phyloP scores from a whole-genome alignment of 2,113 vertebrate genomes.

The Myocastor coypus region DNA sequence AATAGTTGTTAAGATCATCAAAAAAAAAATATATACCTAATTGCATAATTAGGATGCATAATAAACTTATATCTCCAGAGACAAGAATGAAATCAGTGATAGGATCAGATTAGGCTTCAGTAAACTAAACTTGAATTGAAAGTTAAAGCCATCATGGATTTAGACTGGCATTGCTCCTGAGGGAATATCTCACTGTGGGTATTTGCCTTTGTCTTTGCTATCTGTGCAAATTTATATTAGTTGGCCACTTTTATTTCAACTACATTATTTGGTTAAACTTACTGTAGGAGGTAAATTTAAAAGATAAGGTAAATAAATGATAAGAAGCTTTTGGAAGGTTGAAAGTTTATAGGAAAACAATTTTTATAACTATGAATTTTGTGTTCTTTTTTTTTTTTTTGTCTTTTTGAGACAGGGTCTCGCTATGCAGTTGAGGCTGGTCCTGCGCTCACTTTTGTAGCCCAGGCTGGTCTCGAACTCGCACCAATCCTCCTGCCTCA shows the following conservation, averaged over 20 bases:
- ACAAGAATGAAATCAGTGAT: conserved; percentile 53
- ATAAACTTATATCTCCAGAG: conserved; percentile 28
- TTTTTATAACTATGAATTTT: conserved; percentile 57
- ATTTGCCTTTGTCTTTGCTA: conserved; percentile 69
- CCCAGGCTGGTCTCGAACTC: too few relatives aligned
- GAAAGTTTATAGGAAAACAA: conserved; percentile 70
- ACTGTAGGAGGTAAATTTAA: conserved; percentile 76
- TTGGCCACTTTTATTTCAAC: conserved; percentile 11
- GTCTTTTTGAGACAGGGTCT: too few relatives aligned
- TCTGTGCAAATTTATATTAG: conserved; percentile 59
- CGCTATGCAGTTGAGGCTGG: too few relatives aligned
- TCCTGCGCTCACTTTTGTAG: too few relatives aligned
- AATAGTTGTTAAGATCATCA: background rate
- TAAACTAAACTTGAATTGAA: conserved; percentile 13
- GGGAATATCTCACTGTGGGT: conserved; percentile 42
- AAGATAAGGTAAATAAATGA: conserved; percentile 41
- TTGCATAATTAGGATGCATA: background rate
- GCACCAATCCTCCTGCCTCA: too few relatives aligned
- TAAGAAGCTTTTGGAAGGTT: conserved; percentile 61
- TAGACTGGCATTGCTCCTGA: conserved; percentile 23
- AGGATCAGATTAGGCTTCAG: conserved; percentile 12
- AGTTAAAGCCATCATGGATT: background rate
- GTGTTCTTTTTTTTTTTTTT: too few relatives aligned
- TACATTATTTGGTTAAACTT: conserved; percentile 71
- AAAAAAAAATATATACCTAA: background rate